Conservation (phyloP, 2,888 invertebrate genomes). For the Anodontia alba region DNA sequence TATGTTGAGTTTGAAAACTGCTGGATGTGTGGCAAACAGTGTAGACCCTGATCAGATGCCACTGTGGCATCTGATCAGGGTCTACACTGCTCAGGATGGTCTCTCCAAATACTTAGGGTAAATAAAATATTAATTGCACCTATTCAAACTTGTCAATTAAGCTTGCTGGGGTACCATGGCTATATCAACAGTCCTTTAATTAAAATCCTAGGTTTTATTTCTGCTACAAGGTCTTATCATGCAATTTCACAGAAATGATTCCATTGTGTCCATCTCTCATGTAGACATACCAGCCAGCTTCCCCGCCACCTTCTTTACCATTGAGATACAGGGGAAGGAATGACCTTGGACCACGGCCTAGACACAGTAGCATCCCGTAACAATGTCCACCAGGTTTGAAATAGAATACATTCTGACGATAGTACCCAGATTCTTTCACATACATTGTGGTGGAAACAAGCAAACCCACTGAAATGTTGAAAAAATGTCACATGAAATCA, state of each 20-base stretch:
- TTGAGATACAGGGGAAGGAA: constrained; percentile 63
- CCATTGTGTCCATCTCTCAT: constrained; percentile 71
- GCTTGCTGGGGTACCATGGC: no score
- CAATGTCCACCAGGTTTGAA: constrained; percentile 54
- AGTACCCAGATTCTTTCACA: constrained; percentile 25
- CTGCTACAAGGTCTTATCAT: neutral
- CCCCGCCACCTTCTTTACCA: constrained; percentile 31
- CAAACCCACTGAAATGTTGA: constrained; percentile 35
- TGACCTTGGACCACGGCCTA: constrained; percentile 67
- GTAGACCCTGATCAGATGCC: no score
- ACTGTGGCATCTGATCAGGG: no score
- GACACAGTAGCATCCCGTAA: constrained; percentile 63
- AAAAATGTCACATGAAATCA: no score
- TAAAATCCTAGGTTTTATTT: neutral
- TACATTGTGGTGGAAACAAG: constrained; percentile 42
- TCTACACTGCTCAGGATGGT: no score
- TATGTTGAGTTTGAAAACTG: no score
- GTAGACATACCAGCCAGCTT: constrained; percentile 63
- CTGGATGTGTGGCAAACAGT: no score
- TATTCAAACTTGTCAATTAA: no score
- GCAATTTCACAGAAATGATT: constrained; percentile 51
- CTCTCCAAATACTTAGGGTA: no score
- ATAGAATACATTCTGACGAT: constrained; percentile 67
- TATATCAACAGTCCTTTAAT: no score
- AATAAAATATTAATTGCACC: no score